Base-by-base conservation (phyloP, 2,888 invertebrate species). In the Abscondita cerata region DNA sequence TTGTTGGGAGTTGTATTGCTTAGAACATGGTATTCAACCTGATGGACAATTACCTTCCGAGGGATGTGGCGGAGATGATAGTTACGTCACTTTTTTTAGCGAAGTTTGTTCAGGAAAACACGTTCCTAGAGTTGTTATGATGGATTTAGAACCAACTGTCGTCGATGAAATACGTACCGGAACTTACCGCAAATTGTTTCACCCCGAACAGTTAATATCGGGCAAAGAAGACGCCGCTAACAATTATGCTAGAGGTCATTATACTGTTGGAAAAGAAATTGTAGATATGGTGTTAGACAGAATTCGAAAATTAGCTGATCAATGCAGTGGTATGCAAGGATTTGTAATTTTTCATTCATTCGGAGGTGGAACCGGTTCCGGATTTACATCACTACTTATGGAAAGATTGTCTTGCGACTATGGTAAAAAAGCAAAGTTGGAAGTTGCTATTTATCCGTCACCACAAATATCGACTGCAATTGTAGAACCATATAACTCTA, bases 161-260 rank as follows among this genome's bases (percentile, higher is more conserved):
- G 6, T 25, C 6, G 25, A 25, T 6, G 25, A 25, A 25, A 6
- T 25, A 4, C 25, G 25, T 25, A 25, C 83, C 50, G 89, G 89
- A 6, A 84, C 85, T 40, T 91, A 89, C 75, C 84, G 87, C 0
- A 86, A 87, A 71, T 81, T 91, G 19, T 91, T 89, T 80, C 91
- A 91, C 75, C 92, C 92, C 0, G 92, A 92, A 71, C 92, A 92
- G 77, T 80, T 93, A 70, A 91, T 93, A 72, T 89, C 87, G 2
- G 92, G 92, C 64, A 92, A 92, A 76, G 92, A 92, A 76, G 92
- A 92, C 77, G 92, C 93, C 1, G 92, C 93, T n/a, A 92, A 93
- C 6, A 25, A 25, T 6, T 25, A 25, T 6, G 25, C 25, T 25
- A 25, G 25, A 25, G 25, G 25, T 25, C 91, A 91, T 75, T 91